phyloP scores from a whole-genome alignment of 2,888 invertebrate species.

The Kuschelorhynchus macadamiae region DNA sequence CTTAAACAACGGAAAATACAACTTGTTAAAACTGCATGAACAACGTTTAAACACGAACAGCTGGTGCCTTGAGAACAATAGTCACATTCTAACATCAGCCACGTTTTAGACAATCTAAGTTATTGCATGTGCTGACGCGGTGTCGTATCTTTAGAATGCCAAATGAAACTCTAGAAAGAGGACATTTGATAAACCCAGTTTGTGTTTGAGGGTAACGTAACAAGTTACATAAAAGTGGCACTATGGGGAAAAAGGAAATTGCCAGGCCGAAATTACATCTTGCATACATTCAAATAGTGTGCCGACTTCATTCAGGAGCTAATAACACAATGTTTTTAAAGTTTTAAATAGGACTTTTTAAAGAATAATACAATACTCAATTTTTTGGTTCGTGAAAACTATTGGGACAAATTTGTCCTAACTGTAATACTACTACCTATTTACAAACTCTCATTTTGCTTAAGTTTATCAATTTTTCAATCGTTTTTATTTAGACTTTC shows the following conservation, averaged over 20 bases:
- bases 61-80: constrained; percentile 17
- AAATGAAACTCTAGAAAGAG: constrained; percentile 21
- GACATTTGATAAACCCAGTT: constrained; percentile 21
- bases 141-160: constrained; percentile 22
- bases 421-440: no score
- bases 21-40: no score
- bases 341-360: no score
- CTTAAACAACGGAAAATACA: no score
- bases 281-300: not conserved
- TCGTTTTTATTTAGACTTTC: no score
- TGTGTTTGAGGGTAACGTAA: constrained; percentile 11
- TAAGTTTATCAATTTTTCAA: no score
- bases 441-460: no score
- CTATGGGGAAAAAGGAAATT: constrained; percentile 13
- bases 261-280: constrained; percentile 4
- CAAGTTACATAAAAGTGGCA: constrained; percentile 16
- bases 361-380: no score
- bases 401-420: no score
- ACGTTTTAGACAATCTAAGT: constrained; percentile 24
- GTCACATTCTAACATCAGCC: constrained; percentile 23
- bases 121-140: constrained; percentile 34
- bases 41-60: constrained; percentile 17
- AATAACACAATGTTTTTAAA: no score
- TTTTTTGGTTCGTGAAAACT: no score
- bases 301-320: no score